Evolutionary conservation across 2,797 vertebrate species (phyloP).

Genomic region (Notolabrus celidotus): DNA sequence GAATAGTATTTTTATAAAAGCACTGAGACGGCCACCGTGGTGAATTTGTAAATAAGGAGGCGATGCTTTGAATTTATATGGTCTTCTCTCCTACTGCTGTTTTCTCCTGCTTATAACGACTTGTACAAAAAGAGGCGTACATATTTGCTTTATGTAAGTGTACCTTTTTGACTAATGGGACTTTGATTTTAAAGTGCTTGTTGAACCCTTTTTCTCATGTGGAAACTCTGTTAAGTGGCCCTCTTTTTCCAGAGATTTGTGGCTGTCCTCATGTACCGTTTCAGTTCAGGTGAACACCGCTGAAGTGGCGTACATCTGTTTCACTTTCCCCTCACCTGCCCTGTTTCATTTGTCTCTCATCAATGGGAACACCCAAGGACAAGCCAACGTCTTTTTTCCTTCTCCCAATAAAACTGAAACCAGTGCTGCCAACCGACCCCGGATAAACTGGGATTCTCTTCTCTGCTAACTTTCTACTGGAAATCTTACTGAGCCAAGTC

Average conservation of each 20-base stretch:
- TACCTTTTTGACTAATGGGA: slow-evolving; percentile 85
- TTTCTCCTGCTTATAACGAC: slow-evolving; percentile 85
- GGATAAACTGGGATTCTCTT: slow-evolving; percentile 25
- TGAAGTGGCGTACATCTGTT: slow-evolving; percentile 4
- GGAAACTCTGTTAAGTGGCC: slow-evolving; percentile 62
- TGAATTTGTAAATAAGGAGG: slow-evolving; percentile 94
- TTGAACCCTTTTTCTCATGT: slow-evolving; percentile 59
- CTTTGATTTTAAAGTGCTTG: slow-evolving; percentile 86
- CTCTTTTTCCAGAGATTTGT: slow-evolving; percentile 82
- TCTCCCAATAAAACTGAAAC: slow-evolving; percentile 40
- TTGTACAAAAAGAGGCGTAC: slow-evolving; percentile 73
- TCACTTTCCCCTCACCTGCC: not conserved
- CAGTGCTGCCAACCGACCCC: slow-evolving; percentile 62
- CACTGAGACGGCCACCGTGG: slow-evolving; percentile 88
- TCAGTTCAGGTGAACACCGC: slow-evolving; percentile 50
- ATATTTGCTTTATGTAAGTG: slow-evolving; percentile 90
- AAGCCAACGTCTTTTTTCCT: slow-evolving; percentile 25
- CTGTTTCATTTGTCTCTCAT: slow-evolving; percentile 22
- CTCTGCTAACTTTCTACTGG: slow-evolving; percentile 50
- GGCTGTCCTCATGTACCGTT: slow-evolving; percentile 86
- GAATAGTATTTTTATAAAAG: slow-evolving; percentile 99
- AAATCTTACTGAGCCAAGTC: slow-evolving; percentile 72
- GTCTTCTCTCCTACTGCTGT: slow-evolving; percentile 81
- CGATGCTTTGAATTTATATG: slow-evolving; percentile 79
- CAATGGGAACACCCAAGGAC: slow-evolving; percentile 26